These are phyloP conservation scores for Scyliorhinus canicula DNA, from an alignment of 2,797 vertebrate genomes.

Conservation along the genomic window DNA sequence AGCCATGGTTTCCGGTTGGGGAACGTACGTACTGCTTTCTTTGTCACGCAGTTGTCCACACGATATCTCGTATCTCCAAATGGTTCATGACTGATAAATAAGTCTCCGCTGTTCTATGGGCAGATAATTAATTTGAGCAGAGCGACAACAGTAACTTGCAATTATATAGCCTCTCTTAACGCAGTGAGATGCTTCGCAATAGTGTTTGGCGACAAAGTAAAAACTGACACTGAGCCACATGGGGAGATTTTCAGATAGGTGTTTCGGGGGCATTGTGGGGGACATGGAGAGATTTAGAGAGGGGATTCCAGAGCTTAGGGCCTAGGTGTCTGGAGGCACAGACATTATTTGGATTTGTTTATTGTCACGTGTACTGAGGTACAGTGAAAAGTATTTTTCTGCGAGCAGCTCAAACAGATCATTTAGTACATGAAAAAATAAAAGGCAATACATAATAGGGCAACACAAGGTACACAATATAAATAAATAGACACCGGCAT, in stretches of 20 bases:
- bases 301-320: neutral
- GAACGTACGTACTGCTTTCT: too few species aligned
- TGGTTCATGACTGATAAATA: neutral
- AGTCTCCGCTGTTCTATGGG: neutral
- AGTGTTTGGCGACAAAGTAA: neutral
- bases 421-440: too few species aligned
- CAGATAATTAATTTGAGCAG: neutral
- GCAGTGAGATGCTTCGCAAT: neutral
- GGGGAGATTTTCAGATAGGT: neutral
- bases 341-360: too few species aligned
- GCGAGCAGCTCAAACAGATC: too few species aligned
- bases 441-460: too few species aligned
- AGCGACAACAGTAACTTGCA: neutral
- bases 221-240: neutral
- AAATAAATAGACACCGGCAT: too few species aligned
- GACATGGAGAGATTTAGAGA: neutral
- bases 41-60: too few species aligned
- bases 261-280: neutral
- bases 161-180: neutral
- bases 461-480: too few species aligned
- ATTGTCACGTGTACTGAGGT: too few species aligned
- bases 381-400: too few species aligned
- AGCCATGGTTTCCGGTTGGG: too few species aligned
- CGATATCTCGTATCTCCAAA: neutral
- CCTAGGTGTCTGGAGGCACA: too few species aligned